A percentile compares a stretch with the other conserved stretches of the same genome.
Conservation (phyloP, 2,888 invertebrate genomes). For the Scaptomyza reducta region DNA sequence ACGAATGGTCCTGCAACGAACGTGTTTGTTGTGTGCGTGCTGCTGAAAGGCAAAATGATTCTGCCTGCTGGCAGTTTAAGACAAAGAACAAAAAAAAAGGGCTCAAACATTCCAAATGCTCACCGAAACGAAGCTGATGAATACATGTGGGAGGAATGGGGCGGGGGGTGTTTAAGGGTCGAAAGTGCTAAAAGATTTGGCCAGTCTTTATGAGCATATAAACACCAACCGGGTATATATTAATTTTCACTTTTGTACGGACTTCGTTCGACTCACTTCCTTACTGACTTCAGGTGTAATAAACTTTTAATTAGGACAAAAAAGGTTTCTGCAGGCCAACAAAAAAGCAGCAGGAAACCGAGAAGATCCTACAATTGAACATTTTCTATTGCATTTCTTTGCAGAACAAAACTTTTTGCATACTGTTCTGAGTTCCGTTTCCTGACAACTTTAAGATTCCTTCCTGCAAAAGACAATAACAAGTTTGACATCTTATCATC, state of each 20-base stretch:
- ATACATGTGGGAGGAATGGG: not conserved
- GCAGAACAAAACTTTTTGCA: too few species aligned
- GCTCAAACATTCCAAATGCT: constrained; percentile 1
- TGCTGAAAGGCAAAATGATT: constrained; percentile 13
- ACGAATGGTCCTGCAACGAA: constrained; percentile 37
- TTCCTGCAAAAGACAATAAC: too few species aligned
- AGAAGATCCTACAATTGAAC: too few species aligned
- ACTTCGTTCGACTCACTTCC: constrained; percentile 9
- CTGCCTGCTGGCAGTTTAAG: constrained; percentile 48
- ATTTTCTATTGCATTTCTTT: too few species aligned
- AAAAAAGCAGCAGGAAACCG: too few species aligned
- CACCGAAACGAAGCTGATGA: constrained; percentile 4
- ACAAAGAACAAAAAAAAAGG: constrained; percentile 19
- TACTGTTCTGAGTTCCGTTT: not conserved
- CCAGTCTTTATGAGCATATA: constrained; percentile 65
- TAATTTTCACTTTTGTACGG: constrained; percentile 33
- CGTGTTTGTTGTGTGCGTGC: not conserved
- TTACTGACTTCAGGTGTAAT: constrained; percentile 9
- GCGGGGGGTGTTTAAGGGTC: constrained; percentile 14
- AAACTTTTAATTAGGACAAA: constrained; percentile 46
- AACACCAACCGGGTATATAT: constrained; percentile 60
- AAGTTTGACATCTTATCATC: too few species aligned
- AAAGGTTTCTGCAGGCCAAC: not conserved
- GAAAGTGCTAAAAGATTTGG: constrained; percentile 19
- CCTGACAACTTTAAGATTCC: not conserved